phyloP scores from a whole-genome alignment of 2,797 vertebrate genomes.

The Tokudaia tokunoshimensis region DNA sequence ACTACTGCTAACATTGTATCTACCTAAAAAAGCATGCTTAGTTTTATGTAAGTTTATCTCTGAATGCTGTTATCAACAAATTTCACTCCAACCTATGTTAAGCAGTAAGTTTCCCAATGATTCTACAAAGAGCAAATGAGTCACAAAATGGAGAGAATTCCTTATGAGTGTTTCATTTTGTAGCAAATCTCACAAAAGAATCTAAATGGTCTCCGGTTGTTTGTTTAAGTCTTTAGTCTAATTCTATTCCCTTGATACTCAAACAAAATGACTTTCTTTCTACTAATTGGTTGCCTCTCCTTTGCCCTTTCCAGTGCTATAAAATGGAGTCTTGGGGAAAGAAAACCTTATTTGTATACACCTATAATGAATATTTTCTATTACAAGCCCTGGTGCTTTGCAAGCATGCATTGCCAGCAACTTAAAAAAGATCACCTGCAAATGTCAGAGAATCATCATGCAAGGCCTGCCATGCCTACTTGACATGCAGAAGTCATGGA shows the following conservation, averaged over 20 bases:
- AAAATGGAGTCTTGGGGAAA: not conserved
- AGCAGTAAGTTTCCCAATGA: constrained; percentile 51
- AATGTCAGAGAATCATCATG: constrained; percentile 33
- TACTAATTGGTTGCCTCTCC: constrained; percentile 52
- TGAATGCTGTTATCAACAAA: not conserved
- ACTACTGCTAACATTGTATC: constrained; percentile 22
- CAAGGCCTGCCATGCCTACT: constrained; percentile 53
- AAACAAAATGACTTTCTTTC: constrained; percentile 60
- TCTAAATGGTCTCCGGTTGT: constrained; percentile 48
- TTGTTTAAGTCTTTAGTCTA: constrained; percentile 44
- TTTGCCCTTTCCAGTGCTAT: constrained; percentile 33
- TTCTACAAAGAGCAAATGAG: constrained; percentile 44
- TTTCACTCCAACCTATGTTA: not conserved
- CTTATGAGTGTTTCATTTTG: constrained; percentile 56
- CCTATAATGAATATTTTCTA: not conserved
- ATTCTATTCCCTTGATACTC: not conserved
- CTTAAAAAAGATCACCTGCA: constrained; percentile 29
- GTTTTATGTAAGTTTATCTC: constrained; percentile 43
- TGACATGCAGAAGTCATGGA: constrained; percentile 52
- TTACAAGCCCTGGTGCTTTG: not conserved
- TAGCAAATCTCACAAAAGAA: constrained; percentile 42
- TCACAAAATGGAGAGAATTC: constrained; percentile 11
- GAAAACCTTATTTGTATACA: constrained; percentile 56
- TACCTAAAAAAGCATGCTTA: not conserved
- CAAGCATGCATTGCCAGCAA: not conserved